Conservation (phyloP, 2,113 vertebrate species). For the Ceyx margarethae region DNA sequence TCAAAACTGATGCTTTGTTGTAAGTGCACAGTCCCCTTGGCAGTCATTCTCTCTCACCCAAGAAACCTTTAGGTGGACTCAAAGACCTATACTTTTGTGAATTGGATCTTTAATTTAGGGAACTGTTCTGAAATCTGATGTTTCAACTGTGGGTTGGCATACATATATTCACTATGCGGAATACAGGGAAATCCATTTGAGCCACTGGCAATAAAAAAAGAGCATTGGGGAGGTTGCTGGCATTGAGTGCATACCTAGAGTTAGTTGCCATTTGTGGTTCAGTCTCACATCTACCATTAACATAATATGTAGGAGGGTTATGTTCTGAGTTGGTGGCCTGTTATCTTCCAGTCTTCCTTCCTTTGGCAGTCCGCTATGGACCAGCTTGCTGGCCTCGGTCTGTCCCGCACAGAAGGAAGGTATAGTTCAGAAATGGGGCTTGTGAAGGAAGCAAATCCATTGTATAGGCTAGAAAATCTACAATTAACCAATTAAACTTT, state of each 20-base stretch:
- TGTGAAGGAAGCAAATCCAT: background rate
- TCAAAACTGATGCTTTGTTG: background rate
- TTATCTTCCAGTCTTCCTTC: background rate
- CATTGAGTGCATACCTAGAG: background rate
- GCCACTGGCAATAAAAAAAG: background rate
- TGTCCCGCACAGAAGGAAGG: background rate
- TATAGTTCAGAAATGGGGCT: background rate
- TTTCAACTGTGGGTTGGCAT: background rate
- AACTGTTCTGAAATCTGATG: background rate
- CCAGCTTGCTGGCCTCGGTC: background rate
- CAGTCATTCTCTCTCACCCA: background rate
- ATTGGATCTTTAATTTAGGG: background rate
- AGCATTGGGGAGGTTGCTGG: background rate
- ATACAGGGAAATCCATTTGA: background rate
- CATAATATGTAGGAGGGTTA: background rate
- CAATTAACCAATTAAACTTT: background rate
- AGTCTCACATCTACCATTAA: background rate
- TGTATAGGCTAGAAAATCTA: background rate
- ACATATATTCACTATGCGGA: background rate
- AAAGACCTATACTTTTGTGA: background rate
- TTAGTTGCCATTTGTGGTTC: background rate
- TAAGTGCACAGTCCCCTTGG: background rate
- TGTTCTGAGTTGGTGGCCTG: background rate
- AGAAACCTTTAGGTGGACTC: background rate
- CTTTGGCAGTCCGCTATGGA: background rate